A percentile compares a stretch with the other conserved stretches of the same genome.
These are phyloP conservation scores for Mesembrinibis cayennensis DNA, from an alignment of 2,113 vertebrate genomes.

Conservation along the genomic window DNA sequence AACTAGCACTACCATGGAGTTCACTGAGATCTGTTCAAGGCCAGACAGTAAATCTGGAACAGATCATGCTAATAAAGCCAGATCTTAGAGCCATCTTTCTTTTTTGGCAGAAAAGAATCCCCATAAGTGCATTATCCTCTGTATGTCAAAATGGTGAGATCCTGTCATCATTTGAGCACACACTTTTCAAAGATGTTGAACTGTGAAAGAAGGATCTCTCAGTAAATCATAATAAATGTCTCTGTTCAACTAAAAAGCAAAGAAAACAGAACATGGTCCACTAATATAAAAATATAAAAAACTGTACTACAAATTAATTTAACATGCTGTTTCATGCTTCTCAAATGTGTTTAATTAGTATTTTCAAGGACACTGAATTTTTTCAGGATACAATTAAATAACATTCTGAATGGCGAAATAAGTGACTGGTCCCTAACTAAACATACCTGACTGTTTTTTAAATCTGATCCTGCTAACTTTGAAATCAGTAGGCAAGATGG, in stretches of 20 bases:
- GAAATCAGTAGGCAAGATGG: not conserved
- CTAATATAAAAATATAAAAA: not conserved
- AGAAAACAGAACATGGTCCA: not conserved
- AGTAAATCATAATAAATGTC: not conserved
- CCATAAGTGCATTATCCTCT: not conserved
- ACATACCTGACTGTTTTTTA: not conserved
- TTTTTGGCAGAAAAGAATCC: not conserved
- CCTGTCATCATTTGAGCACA: not conserved
- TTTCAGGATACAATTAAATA: not conserved
- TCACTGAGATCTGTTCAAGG: not conserved
- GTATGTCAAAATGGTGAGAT: not conserved
- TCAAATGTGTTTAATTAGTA: not conserved
- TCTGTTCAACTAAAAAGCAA: not conserved
- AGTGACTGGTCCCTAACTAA: not conserved
- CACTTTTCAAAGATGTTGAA: not conserved
- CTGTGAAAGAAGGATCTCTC: not conserved
- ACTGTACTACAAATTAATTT: not conserved
- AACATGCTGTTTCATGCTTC: not conserved
- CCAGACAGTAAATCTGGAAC: not conserved
- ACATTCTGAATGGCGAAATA: not conserved
- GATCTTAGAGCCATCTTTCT: not conserved
- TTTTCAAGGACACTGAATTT: not conserved
- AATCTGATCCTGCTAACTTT: not conserved
- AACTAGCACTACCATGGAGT: rapidly evolving
- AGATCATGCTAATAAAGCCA: not conserved